These are phyloP conservation scores for Cyclura pinguis DNA, from an alignment of 2,797 vertebrate genomes.

Conservation along the genomic window DNA sequence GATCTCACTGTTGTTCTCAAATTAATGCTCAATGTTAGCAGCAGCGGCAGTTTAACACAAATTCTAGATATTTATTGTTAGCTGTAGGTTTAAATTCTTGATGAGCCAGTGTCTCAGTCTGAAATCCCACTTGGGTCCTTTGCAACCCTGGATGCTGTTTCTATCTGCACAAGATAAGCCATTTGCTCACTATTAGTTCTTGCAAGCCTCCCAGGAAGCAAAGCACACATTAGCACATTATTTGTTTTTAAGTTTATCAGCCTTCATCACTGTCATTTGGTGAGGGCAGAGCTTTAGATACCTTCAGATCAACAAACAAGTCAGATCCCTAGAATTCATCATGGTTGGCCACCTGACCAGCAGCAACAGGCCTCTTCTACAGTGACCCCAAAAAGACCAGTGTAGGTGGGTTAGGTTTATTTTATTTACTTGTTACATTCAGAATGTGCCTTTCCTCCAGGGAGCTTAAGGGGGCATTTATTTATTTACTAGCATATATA, in stretches of 20 bases:
- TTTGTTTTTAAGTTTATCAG: conserved; percentile 17
- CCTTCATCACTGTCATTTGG: neutral
- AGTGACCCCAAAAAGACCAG: neutral
- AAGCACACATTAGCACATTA: conserved; percentile 5
- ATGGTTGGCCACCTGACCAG: too few species aligned
- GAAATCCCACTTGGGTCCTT: conserved; percentile 32
- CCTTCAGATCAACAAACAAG: too few species aligned
- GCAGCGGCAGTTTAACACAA: neutral
- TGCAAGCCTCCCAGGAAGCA: conserved; percentile 24
- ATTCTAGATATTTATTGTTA: conserved; percentile 14
- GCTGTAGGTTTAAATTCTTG: conserved; percentile 39
- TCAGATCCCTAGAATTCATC: neutral
- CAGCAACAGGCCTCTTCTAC: too few species aligned
- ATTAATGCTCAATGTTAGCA: neutral
- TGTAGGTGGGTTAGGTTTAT: too few species aligned
- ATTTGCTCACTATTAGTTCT: conserved; percentile 34
- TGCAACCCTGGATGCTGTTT: conserved; percentile 9
- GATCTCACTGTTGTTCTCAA: neutral
- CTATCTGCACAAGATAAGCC: neutral
- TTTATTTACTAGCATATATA: too few species aligned
- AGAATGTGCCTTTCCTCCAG: too few species aligned
- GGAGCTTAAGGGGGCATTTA: too few species aligned
- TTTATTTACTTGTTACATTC: too few species aligned
- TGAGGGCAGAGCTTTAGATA: neutral
- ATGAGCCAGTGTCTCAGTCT: conserved; percentile 25